Base-by-base conservation (phyloP, 2,113 vertebrate genomes). In the Nothoprocta perdicaria region DNA sequence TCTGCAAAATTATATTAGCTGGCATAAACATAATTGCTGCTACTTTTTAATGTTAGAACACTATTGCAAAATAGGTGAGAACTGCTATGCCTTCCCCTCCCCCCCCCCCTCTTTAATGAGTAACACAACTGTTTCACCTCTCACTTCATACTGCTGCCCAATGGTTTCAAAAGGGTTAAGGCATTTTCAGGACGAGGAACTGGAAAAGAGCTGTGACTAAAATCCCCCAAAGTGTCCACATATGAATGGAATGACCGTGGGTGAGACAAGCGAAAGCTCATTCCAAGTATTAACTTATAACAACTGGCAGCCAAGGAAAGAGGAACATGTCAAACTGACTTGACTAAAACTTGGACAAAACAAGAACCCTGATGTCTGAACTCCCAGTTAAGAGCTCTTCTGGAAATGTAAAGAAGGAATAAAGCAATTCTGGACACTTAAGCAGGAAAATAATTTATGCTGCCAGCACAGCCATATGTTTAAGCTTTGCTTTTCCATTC, bases 401-500 rank as follows among this genome's bases (percentile, higher is more conserved):
- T 94, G 94, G 94, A 93, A 96, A 94, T 15, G 66, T 86, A 92
- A 92, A 95, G 93, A 86, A 88, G 74, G 62, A 92, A 89, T 91
- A 84, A 94, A 93, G 66, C 58, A 92, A 90, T 93, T 93, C 88
- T 93, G 90, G 88, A 93, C 67, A 79, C 53, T 95, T 79, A 81
- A 0, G 23, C 58, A 95, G 93, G 94, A 95, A 95, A 95, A 69
- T 84, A 88, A 94, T 65, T 86, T 45, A 81, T 21, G 66, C n/a
- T 92, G 94, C 93, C 94, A 96, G 74, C 69, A 92, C 61, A 84
- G 88, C 81, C 92, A 95, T 79, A 86, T 91, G 90, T 95, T 94
- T 90, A 94, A 94, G 57, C 66, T 95, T 81, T 95, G 83, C 65
- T 95, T 96, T 95, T 96, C 93, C 93, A 95, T 88, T 93, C 73